Conservation (phyloP, 1,140 invertebrate genomes). For the Zaprionus camerounensis region DNA sequence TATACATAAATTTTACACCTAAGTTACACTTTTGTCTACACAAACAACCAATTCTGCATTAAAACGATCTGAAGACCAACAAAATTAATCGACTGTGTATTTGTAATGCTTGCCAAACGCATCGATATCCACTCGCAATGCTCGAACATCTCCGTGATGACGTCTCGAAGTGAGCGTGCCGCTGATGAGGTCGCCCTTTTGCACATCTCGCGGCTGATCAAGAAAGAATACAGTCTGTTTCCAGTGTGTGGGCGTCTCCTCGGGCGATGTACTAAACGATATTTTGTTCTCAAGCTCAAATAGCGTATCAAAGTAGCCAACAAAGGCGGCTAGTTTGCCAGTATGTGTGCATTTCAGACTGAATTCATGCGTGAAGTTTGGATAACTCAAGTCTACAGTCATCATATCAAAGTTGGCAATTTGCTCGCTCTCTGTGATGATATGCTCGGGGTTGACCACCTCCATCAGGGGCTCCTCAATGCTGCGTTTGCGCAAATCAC, state of each 20-base stretch:
- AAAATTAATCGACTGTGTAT: slow-evolving; percentile 68
- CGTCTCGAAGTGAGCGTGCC: slow-evolving; percentile 88
- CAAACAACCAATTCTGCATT: slow-evolving; percentile 60
- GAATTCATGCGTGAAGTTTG: slow-evolving; percentile 93
- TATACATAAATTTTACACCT: slow-evolving; percentile 63
- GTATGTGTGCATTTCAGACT: slow-evolving; percentile 89
- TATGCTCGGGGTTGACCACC: slow-evolving; percentile 89
- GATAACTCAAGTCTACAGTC: slow-evolving; percentile 91
- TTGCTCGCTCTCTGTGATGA: slow-evolving; percentile 90
- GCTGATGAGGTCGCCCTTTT: slow-evolving; percentile 89
- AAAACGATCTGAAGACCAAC: slow-evolving; percentile 62
- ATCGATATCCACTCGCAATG: slow-evolving; percentile 86
- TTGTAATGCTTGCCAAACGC: slow-evolving; percentile 66
- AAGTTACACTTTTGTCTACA: slow-evolving; percentile 64
- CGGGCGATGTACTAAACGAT: slow-evolving; percentile 91
- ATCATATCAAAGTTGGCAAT: slow-evolving; percentile 92
- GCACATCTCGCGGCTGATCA: slow-evolving; percentile 89
- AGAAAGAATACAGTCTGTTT: slow-evolving; percentile 98
- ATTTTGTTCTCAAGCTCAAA: slow-evolving; percentile 90
- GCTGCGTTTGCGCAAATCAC: slow-evolving; percentile 94
- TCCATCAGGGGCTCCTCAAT: slow-evolving; percentile 96
- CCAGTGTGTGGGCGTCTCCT: slow-evolving; percentile 95
- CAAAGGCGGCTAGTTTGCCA: slow-evolving; percentile 93
- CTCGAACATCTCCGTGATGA: slow-evolving; percentile 86
- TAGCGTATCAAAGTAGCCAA: slow-evolving; percentile 97